Conservation (phyloP, 2,797 vertebrate genomes). For the Gymnodraco acuticeps region DNA sequence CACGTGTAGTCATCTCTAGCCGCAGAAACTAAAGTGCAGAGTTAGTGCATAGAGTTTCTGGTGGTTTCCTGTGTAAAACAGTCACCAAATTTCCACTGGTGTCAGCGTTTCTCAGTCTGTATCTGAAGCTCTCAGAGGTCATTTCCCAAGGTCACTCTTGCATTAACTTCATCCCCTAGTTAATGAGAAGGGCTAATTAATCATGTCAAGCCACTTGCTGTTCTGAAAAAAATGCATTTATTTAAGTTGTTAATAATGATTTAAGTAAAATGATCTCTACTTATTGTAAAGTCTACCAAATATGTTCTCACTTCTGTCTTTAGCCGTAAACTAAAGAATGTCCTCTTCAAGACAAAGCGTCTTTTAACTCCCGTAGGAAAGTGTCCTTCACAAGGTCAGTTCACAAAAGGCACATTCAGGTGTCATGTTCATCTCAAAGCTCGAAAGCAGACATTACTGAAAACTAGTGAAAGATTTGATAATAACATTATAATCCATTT, state of each 20-base stretch:
- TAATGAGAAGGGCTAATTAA: neutral
- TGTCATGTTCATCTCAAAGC: conserved; percentile 1
- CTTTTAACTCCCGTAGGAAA: neutral
- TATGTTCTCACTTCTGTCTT: neutral
- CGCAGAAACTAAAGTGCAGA: neutral
- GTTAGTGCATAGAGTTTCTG: neutral
- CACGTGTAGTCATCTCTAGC: neutral
- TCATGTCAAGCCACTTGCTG: too few species aligned
- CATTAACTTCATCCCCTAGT: conserved; percentile 6
- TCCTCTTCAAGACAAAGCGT: neutral
- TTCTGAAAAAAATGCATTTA: too few species aligned
- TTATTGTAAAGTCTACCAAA: neutral
- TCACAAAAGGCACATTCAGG: neutral
- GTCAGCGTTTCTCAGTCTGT: conserved; percentile 54
- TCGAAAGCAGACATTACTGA: neutral
- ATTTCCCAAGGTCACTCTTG: conserved; percentile 69
- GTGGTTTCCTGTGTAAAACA: conserved; percentile 29
- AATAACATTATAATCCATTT: neutral
- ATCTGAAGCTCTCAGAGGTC: conserved; percentile 38
- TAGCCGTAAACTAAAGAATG: neutral
- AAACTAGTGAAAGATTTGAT: neutral
- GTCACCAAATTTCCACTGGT: conserved; percentile 36
- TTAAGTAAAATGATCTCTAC: neutral
- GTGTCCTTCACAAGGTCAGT: conserved; percentile 74
- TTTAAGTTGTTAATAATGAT: neutral